These are phyloP conservation scores for Acrocephalus kingi DNA, from an alignment of 2,113 vertebrate species.

Conservation along the genomic window DNA sequence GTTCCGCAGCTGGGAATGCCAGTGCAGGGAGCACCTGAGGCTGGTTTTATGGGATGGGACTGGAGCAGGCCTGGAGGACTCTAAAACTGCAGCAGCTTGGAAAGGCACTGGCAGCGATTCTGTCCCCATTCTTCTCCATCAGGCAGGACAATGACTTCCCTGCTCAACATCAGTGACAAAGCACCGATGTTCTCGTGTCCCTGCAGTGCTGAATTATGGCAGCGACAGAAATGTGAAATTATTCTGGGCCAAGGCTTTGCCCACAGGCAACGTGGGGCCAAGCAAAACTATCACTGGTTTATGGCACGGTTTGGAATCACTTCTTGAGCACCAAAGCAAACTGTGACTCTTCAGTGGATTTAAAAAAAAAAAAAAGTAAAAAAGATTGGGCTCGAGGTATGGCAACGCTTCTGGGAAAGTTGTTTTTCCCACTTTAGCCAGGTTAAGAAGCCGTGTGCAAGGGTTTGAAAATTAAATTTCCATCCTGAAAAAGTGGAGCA, in stretches of 20 bases:
- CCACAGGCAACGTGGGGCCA: neutral
- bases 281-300: neutral
- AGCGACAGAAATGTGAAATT: neutral
- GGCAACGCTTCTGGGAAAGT: neutral
- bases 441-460: neutral
- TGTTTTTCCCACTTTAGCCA: neutral
- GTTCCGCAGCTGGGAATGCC: neutral
- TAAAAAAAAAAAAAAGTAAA: too few relatives aligned
- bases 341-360: neutral
- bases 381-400: neutral
- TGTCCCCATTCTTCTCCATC: neutral
- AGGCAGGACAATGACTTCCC: neutral
- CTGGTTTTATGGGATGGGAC: neutral
- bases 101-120: neutral
- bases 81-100: neutral
- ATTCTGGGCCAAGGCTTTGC: neutral
- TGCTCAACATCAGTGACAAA: neutral
- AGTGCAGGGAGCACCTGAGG: too few relatives aligned
- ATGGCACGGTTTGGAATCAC: neutral
- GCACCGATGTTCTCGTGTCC: neutral
- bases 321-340: neutral
- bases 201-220: neutral
- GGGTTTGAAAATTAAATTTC: neutral
- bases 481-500: neutral
- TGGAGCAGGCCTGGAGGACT: neutral